Conservation (phyloP, 2,113 vertebrate genomes). For the Egretta garzetta region DNA sequence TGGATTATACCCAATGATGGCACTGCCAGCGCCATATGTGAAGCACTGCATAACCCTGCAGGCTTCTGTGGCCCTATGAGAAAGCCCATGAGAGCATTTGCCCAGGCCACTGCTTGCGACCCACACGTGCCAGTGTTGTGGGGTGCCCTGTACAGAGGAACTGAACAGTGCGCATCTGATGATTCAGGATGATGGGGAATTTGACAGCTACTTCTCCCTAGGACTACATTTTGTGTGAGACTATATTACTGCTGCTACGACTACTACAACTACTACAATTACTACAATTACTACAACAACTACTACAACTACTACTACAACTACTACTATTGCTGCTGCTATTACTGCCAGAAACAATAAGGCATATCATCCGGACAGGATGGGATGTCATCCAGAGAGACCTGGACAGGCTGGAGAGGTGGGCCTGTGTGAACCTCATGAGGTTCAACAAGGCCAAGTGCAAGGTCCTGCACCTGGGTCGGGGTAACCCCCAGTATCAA, state of each 20-base stretch:
- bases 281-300: neutral
- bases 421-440: too few species aligned
- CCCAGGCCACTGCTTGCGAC: neutral
- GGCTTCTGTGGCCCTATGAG: neutral
- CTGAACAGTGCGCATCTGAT: neutral
- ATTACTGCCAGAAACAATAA: neutral
- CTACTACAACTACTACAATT: neutral
- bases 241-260: neutral
- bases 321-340: neutral
- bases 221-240: neutral
- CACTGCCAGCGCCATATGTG: neutral
- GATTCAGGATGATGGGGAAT: neutral
- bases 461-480: too few species aligned
- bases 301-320: neutral
- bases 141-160: neutral
- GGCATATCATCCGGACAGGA: too few species aligned
- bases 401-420: too few species aligned
- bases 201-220: neutral
- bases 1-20: rapidly evolving
- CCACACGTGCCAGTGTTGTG: rapidly evolving
- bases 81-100: neutral
- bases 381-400: too few species aligned
- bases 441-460: too few species aligned
- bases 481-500: too few species aligned
- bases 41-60: neutral